Evolutionary conservation across 2,797 vertebrate genomes (phyloP).

Genomic region (Onychomys leucogaster): DNA sequence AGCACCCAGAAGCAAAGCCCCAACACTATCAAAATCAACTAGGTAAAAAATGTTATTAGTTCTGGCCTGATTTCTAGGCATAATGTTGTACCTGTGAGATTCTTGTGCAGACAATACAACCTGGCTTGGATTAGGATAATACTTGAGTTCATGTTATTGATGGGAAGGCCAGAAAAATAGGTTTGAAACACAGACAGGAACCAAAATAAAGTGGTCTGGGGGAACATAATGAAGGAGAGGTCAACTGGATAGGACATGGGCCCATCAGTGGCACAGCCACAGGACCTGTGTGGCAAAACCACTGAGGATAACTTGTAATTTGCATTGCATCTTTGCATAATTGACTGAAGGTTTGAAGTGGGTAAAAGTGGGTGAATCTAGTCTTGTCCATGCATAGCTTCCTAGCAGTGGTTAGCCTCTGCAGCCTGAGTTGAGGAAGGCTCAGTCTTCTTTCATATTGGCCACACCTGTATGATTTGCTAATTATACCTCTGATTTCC

Average conservation of each 20-base stretch:
- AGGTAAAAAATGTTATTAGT: neutral
- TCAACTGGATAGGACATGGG: neutral
- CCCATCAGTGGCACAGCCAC: neutral
- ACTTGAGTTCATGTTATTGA: neutral
- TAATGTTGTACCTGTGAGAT: neutral
- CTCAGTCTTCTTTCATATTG: neutral
- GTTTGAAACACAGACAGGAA: neutral
- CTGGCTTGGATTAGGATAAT: neutral
- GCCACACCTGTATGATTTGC: neutral
- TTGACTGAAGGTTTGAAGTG: neutral
- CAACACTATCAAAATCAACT: neutral
- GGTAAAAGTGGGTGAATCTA: neutral
- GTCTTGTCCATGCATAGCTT: neutral
- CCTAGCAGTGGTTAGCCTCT: neutral
- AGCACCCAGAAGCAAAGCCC: neutral
- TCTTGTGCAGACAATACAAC: neutral
- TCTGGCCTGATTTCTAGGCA: neutral
- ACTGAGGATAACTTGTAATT: neutral
- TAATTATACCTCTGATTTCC: neutral
- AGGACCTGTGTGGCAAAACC: neutral
- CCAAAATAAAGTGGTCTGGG: neutral
- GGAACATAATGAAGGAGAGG: constrained; percentile 9
- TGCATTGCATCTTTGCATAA: neutral
- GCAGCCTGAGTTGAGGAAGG: neutral
- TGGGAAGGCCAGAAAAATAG: neutral